A percentile compares a stretch with the other conserved stretches of the same genome.
These are phyloP conservation scores for Mastomys coucha DNA, from an alignment of 2,113 vertebrate species.

Conservation along the genomic window DNA sequence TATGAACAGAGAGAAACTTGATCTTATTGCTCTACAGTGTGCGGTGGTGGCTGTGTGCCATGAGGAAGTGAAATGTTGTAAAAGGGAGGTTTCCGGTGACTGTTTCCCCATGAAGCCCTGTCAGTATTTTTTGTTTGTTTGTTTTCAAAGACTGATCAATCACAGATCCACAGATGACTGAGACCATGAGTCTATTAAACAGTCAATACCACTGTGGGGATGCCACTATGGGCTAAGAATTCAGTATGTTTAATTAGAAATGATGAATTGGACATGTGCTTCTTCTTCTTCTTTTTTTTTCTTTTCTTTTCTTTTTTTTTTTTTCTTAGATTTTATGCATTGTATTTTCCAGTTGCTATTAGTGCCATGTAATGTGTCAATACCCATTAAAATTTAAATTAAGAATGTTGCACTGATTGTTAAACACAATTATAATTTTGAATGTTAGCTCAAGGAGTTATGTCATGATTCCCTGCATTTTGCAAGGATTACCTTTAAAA, in stretches of 20 bases:
- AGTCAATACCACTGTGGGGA: conserved; percentile 73
- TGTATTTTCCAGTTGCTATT: conserved; percentile 55
- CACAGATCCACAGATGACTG: conserved; percentile 72
- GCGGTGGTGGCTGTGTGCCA: conserved; percentile 56
- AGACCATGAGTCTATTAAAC: conserved; percentile 80
- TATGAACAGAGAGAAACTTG: conserved; percentile 84
- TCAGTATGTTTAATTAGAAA: conserved; percentile 84
- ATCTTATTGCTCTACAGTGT: conserved; percentile 79
- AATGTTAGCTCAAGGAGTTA: conserved; percentile 13
- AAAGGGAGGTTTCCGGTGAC: conserved; percentile 84
- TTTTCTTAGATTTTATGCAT: conserved; percentile 68
- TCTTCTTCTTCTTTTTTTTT: too few species aligned
- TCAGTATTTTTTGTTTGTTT: conserved; percentile 73
- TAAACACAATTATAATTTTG: conserved; percentile 47
- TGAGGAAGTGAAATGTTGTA: conserved; percentile 77
- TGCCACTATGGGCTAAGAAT: conserved; percentile 85
- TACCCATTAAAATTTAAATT: conserved; percentile 59
- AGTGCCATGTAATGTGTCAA: conserved; percentile 21
- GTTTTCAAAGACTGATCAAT: conserved; percentile 85
- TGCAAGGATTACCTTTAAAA: conserved; percentile 9
- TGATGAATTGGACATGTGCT: conserved; percentile 81
- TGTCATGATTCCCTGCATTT: conserved; percentile 42
- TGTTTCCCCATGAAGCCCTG: conserved; percentile 72
- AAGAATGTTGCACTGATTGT: conserved; percentile 49
- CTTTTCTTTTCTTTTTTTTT: conserved; percentile 3